Base-by-base conservation (phyloP, 1,140 invertebrate genomes). In the Vanessa tameamea region DNA sequence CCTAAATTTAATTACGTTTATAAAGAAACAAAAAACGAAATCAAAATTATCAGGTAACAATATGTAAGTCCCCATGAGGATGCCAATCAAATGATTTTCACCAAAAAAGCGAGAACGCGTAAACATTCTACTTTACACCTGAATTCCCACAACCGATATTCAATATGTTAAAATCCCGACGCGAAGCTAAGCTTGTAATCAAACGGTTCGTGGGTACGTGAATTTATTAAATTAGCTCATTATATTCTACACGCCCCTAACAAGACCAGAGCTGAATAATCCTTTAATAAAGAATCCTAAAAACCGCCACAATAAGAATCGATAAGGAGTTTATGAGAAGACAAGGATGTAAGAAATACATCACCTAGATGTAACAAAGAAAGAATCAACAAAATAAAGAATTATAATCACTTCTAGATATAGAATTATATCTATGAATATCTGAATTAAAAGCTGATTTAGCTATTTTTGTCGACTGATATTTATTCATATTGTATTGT, bases 301-400 rank as follows among this genome's bases (percentile, higher is more conserved):
- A 61, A 71, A 71, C 69, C 57, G 57, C 47, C 69, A 75, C 73
- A 75, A 67, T 71, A 75, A 63, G 55, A 72, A 50, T 64, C 69
- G 55, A 75, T 75, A 69, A 65, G 64, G 68, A 51, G 37, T 75
- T 75, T 61, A 71, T 64, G 51, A 72, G 20, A 63, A 13, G 7
- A 48, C 66, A 12, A 31, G 8, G 53, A 66, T 51, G 26, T 75
- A 66, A 9, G 66, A 20, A 31, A n/a, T 7, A 51, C 14, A 43
- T 31, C 31, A 51, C 61, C 73, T 70, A 26, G 73, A 70, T 70
- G 12, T 69, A 61, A 26, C 15, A 37, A 9, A n/a, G 8, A 12
- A 43, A 64, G 1, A 31, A 1, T 31, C 2, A 31, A 31, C 26
- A 31, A 6, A 31, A 31, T 31, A 31, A 31, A 31, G 26, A 31